Base-by-base conservation (phyloP, 2,888 invertebrate genomes). In the Conomelus anceps region DNA sequence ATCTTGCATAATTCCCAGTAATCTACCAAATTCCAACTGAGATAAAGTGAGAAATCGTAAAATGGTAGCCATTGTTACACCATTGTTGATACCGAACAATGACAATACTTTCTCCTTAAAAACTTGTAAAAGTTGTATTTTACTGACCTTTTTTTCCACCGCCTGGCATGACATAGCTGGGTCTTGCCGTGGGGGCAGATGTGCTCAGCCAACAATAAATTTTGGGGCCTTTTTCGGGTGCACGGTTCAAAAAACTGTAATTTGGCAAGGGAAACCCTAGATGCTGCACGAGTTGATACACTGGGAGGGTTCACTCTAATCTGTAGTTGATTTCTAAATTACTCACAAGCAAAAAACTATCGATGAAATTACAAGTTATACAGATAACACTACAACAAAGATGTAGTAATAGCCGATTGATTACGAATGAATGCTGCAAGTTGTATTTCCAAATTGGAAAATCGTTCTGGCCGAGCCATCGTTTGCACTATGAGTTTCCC, bases 141-240 rank as follows among this genome's bases (percentile, higher is more conserved):
- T 41, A 11, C 90, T 91, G 89, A 92, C 92, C 92, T 92, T 92
- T 92, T 90, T 92, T 92, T 41, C 92, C 92, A 89, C 92, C 92
- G 88, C 92, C 92, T 84, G 92, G 92, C 92, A 92, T 92, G 91
- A 92, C 92, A 91, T 92, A 92, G 89, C 91, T 91, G 41, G 92
- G 92, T 91, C 92, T 91, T 91, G 92, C 92, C 91, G 92, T 92
- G 89, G 92, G 92, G 91, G 92, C 92, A 91, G 92, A 92, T 84
- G 92, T 92, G 90, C 92, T 92, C 88, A 92, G 91, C 92, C 92
- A 92, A 91, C 92, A 92, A 91, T 92, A 92, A 92, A 92, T 92
- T 92, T 90, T 92, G 92, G 90, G 90, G 91, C 91, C 29, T 89
- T 86, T 85, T 86, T 86, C 22, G 6, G 34, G 13, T 34, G 9